Evolutionary conservation across 2,113 vertebrate species (phyloP).

Genomic region (Rhagologus leucostigma): DNA sequence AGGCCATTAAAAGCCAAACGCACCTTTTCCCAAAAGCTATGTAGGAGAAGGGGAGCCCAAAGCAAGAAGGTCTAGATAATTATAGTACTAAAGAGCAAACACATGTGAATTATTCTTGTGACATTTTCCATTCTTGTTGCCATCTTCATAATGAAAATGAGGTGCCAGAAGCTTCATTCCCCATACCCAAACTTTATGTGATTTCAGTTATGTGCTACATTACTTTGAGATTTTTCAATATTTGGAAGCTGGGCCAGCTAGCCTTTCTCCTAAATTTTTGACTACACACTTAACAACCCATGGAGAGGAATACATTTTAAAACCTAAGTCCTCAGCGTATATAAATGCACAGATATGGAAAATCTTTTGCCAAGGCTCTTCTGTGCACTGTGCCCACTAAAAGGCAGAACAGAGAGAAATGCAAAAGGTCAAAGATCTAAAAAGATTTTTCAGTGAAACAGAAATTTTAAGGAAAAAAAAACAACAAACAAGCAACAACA

Average conservation of each 20-base stretch:
- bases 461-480: neutral
- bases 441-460: neutral
- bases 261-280: conserved; percentile 1
- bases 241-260: neutral
- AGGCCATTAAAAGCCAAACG: conserved; percentile 33
- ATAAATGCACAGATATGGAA: neutral
- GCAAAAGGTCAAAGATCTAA: neutral
- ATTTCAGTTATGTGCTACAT: neutral
- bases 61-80: conserved; percentile 1
- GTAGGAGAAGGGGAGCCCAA: neutral
- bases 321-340: neutral
- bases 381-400: neutral
- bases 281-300: neutral
- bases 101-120: conserved; percentile 29
- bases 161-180: neutral
- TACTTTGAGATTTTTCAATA: neutral
- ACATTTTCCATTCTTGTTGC: conserved; percentile 40
- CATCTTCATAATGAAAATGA: conserved; percentile 2
- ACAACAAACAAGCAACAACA: neutral
- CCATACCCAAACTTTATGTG: neutral
- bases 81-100: conserved; percentile 1
- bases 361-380: neutral
- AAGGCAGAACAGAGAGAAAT: neutral
- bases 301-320: neutral
- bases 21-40: neutral